Base-by-base conservation (phyloP, 2,888 invertebrate species). In the Thymelicus sylvestris region DNA sequence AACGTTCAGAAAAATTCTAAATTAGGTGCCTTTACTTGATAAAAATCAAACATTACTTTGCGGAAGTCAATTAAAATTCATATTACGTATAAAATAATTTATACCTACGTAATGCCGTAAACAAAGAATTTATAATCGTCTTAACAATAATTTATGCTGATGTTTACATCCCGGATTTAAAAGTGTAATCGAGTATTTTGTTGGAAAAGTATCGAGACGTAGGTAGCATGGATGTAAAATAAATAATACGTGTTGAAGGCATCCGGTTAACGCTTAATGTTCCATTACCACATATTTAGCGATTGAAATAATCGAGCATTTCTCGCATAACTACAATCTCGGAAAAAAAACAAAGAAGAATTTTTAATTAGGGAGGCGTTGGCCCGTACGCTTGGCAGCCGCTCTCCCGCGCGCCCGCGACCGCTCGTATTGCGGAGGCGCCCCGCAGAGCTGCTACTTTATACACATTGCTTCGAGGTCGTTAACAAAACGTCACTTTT, bases 401-500 rank as follows among this genome's bases (percentile, higher is more conserved):
- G 10, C 3, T 12, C 10, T 10, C 44, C 12, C 44, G 44, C 10
- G 44, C 44, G 10, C 10, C 10, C 12, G 44, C 44, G 44, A 44
- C 10, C 44, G 44, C 44, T 12, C 81, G 72, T 77, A 31, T 31
- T 31, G 78, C 38, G 74, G 59, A 73, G 82, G 82, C 89, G 79
- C 89, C 92, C 91, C 86, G 90, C 83, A 63, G 91, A 74, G 91
- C 75, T 67, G 89, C 90, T 91, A 90, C 91, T 90, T 88, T 87
- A 90, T 83, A 86, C 88, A 86, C 89, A 82, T 86, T 86, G 89
- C 87, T 78, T 79, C 77, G 81, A 81, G 82, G 81, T 90, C 91
- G 88, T 92, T 92, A 90, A 91, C 87, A 81, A 89, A 90, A 92
- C 88, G 90, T 90, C 91, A 89, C 85, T 89, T 89, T 91, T 91